Percentiles rank a stretch among this genome's conserved stretches.
phyloP scores from a whole-genome alignment of 2,113 vertebrate species.

The Peromyscus leucopus region DNA sequence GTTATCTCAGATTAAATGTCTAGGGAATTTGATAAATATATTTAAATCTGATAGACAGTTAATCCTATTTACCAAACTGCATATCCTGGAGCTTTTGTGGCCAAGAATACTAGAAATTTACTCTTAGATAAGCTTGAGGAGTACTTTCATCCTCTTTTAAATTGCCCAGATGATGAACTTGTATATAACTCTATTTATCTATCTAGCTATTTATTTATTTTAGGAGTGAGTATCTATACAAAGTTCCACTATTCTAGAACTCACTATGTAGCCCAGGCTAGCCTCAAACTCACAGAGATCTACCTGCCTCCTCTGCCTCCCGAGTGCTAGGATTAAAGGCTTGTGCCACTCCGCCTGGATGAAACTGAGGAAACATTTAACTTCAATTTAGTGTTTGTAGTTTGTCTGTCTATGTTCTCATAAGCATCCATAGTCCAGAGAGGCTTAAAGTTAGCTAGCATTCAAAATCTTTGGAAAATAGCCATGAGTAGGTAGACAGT shows the following conservation, averaged over 20 bases:
- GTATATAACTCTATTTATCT: background rate
- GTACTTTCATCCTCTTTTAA: background rate
- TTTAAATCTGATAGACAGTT: background rate
- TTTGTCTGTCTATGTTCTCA: slow-evolving; percentile 23
- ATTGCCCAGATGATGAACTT: slow-evolving; percentile 4
- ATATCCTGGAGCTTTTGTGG: background rate
- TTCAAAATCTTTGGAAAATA: slow-evolving; percentile 16
- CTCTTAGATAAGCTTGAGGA: slow-evolving; percentile 30
- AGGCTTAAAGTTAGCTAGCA: slow-evolving; percentile 33
- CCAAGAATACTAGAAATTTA: background rate
- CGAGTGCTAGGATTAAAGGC: background rate
- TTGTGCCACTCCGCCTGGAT: background rate
- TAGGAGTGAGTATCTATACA: background rate
- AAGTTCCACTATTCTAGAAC: background rate
- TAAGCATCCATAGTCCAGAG: background rate
- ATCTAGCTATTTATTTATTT: background rate
- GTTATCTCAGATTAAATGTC: slow-evolving; percentile 4
- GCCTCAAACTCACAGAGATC: background rate
- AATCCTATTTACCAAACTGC: background rate
- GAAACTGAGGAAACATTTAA: slow-evolving; percentile 33
- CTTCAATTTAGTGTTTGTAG: slow-evolving; percentile 25
- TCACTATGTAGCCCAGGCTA: background rate
- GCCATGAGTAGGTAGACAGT: background rate
- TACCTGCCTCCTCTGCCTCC: background rate
- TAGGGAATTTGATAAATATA: background rate